Percentiles rank a stretch among this genome's conserved stretches.
Evolutionary conservation across 2,113 vertebrate genomes (phyloP).

Genomic region (Planiliza haematocheilus): DNA sequence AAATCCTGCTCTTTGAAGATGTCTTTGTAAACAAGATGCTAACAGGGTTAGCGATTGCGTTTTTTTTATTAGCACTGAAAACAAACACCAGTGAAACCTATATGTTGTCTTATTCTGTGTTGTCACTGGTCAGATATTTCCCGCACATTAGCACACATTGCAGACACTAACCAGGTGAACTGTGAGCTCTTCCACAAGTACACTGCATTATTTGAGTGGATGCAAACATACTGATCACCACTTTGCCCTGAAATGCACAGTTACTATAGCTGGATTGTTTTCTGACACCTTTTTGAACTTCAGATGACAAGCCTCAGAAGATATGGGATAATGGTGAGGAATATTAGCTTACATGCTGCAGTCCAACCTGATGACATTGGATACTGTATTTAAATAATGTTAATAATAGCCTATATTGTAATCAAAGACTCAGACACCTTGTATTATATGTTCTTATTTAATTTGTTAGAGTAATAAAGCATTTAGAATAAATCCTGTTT

Average conservation of each 20-base stretch:
- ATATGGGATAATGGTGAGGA: constrained; percentile 44
- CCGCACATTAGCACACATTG: not conserved
- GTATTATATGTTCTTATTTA: constrained; percentile 87
- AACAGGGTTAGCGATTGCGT: not conserved
- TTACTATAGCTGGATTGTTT: constrained; percentile 23
- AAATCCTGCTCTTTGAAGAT: not conserved
- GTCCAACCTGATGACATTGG: constrained; percentile 58
- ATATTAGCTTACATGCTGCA: constrained; percentile 67
- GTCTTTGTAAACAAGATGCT: not conserved
- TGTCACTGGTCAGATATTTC: not conserved
- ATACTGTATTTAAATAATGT: constrained; percentile 87
- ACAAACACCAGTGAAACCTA: not conserved
- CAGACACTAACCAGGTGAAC: not conserved
- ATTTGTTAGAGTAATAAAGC: constrained; percentile 86
- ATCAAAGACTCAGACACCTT: constrained; percentile 79
- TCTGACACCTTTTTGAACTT: constrained; percentile 29
- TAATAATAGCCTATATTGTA: constrained; percentile 85
- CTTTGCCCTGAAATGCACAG: constrained; percentile 23
- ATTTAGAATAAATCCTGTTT: constrained; percentile 75
- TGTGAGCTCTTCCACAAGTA: not conserved
- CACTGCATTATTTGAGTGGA: not conserved
- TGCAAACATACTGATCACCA: constrained; percentile 47
- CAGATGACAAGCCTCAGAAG: constrained; percentile 53
- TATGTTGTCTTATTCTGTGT: not conserved
- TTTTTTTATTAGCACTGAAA: not conserved